These are phyloP conservation scores for Petrolisthes manimaculis DNA, from an alignment of 2,888 invertebrate species.

Conservation along the genomic window DNA sequence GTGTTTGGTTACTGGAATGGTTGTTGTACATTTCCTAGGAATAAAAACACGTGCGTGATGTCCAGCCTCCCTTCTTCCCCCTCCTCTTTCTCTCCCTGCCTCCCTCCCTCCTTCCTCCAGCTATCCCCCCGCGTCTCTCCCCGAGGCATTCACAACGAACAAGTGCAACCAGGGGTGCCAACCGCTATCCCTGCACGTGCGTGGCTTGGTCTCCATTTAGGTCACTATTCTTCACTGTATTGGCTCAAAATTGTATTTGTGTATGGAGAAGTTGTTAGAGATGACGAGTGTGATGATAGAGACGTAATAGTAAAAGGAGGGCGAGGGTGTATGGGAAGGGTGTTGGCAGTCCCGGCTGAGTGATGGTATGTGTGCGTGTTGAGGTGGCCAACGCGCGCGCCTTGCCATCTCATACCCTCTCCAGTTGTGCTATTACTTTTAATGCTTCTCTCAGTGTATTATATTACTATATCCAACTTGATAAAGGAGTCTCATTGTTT, in stretches of 20 bases:
- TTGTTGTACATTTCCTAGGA: conserved; percentile 14
- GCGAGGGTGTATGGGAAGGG: conserved; percentile 3
- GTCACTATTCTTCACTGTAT: background rate
- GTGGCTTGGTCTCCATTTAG: background rate
- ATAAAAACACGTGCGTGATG: conserved; percentile 42
- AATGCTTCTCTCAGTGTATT: background rate
- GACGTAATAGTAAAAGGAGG: background rate
- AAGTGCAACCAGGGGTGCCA: conserved; percentile 47
- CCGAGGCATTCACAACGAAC: conserved; percentile 48
- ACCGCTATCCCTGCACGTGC: conserved; percentile 40
- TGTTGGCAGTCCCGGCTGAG: conserved; percentile 41
- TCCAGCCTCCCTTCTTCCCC: conserved; percentile 11
- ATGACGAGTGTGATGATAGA: too few species aligned
- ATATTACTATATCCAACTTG: background rate
- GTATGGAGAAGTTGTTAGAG: too few species aligned
- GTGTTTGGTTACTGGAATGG: background rate
- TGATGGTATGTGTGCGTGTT: conserved; percentile 58
- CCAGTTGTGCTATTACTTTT: background rate
- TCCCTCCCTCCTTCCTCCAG: background rate
- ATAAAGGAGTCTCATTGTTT: too few species aligned
- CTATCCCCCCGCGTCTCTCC: conserved; percentile 24
- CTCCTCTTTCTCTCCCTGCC: conserved; percentile 9
- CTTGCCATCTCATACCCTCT: conserved; percentile 28
- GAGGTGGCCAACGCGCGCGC: conserved; percentile 44
- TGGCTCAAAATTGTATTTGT: background rate